Evolutionary conservation across 2,888 invertebrate genomes (phyloP).

Genomic region (Drosophila parthenogenetica): DNA sequence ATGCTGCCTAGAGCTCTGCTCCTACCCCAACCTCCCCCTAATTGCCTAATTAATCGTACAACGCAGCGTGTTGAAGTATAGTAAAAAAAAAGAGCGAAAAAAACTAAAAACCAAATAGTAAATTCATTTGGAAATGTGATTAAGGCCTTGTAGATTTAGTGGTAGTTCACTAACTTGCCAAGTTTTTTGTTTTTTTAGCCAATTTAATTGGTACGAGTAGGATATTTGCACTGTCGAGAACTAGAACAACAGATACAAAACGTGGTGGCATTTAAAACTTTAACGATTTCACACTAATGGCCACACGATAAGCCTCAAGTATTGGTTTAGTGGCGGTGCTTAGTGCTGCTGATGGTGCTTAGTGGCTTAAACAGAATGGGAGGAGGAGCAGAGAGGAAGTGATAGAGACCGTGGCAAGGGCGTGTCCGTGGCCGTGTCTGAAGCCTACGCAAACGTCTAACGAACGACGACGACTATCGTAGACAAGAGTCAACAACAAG

Average conservation of each 20-base stretch:
- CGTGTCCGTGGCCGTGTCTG: constrained; percentile 39
- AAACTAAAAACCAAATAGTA: constrained; percentile 1
- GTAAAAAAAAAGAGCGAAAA: constrained; percentile 1
- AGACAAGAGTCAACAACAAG: constrained; percentile 63
- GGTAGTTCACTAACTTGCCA: constrained; percentile 34
- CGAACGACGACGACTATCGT: constrained; percentile 61
- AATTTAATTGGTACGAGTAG: constrained; percentile 71
- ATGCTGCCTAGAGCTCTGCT: not conserved
- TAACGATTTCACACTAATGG: constrained; percentile 80
- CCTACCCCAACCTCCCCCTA: constrained; percentile 30
- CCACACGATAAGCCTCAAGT: constrained; percentile 61
- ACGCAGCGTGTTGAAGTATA: constrained; percentile 33
- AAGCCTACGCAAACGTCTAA: constrained; percentile 72
- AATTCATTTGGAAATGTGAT: constrained; percentile 54
- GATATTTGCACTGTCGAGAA: constrained; percentile 61
- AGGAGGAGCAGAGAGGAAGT: no score
- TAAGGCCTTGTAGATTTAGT: constrained; percentile 48
- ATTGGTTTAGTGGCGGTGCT: constrained; percentile 5
- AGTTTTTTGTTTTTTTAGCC: constrained; percentile 31
- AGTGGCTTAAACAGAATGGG: not conserved
- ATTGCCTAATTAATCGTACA: constrained; percentile 69
- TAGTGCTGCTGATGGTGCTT: constrained; percentile 2
- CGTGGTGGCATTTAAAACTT: constrained; percentile 78
- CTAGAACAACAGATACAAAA: constrained; percentile 59
- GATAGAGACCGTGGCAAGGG: constrained; percentile 36